Evolutionary conservation across 2,797 vertebrate genomes (phyloP), one percentile per base, ranked within the genome.

Genomic region (Arnoldichthys spilopterus): DNA sequence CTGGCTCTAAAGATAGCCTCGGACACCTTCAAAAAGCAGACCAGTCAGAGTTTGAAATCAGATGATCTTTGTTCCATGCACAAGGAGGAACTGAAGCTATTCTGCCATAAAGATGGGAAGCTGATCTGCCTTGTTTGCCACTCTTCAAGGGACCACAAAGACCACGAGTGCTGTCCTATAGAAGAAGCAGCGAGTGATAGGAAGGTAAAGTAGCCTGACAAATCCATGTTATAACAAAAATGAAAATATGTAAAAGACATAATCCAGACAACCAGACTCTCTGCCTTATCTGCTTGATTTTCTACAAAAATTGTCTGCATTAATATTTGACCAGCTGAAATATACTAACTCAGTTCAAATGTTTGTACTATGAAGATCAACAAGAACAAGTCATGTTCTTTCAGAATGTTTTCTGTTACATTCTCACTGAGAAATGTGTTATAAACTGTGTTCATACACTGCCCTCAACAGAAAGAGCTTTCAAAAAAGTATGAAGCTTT

Each of bases 71-170:
- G 91, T 68, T 0, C 0, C 3, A 24, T 82, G 13, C 93, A 93
- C 84, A 86, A 86, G 0, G 82, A 92, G 81, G 88, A 85, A 81
- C 81, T 92, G 22, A 87, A 66, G 9, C 20, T 92, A 6, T 94
- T 92, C 53, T 94, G 92, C 67, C 81, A 85, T 32, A 91, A 90
- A 0, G 91, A 93, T 0, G 85, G 89, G 13, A 78, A 90, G 77
- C 86, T 83, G 28, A 89, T 93, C 62, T 93, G 92, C 45, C 53
- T 86, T 0, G 1, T 85, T 66, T 93, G 92, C 79, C 88, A 88
- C 1, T 67, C 79, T 3, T 91, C 91, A 18, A 90, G 26, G 40
- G 74, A 61, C 8, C 93, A 94, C 4, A 91, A 63, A 77, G 75
- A 89, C 28, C 92, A 94, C 0, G 28, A 86, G 1, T 91, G 87